Base-by-base conservation (phyloP, 2,888 invertebrate species). In the Mythimna impura region DNA sequence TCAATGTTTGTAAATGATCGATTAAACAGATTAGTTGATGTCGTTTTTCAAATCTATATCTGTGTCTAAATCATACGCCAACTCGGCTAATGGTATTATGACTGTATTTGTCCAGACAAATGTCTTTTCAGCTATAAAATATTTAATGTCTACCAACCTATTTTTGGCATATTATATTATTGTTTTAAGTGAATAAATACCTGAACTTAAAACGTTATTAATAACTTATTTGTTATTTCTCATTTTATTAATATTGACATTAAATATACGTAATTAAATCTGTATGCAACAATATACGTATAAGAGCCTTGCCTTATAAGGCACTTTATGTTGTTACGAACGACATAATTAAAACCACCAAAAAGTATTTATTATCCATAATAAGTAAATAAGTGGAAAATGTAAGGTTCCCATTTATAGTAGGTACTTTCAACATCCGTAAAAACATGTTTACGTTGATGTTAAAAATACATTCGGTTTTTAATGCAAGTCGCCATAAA, bases 281-380 rank as follows among this genome's bases (percentile, higher is more conserved):
- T 57, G 73, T 57, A 62, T 43, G 22, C 30, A 77, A 64, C 58
- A 55, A 61, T 66, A 71, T 40, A 66, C 57, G 36, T 61, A 34
- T 50, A 70, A 73, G 14, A 76, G 43, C 74, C 52, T 75, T 73
- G 60, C 70, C 71, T 52, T 76, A 73, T 82, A 67, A 9, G 67
- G 70, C 50, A 64, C 73, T 76, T 73, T 71, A 77, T 83, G 69
- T 64, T 55, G 36, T 66, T 68, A 58, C 60, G 66, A 70, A 64
- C 64, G 74, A 72, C 52, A 50, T 69, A 86, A 80, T 85, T 82
- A 78, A 77, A 82, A 63, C 22, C 36, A 73, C 76, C 73, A 62
- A 83, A 77, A 78, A 60, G 67, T 71, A 62, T 75, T 83, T 76
- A 83, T 61, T 73, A 65, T 74, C 73, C 65, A 64, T 82, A 83